Conservation (phyloP, 53 echinoderm and acorn worm genomes). For the Henricia sp. region DNA sequence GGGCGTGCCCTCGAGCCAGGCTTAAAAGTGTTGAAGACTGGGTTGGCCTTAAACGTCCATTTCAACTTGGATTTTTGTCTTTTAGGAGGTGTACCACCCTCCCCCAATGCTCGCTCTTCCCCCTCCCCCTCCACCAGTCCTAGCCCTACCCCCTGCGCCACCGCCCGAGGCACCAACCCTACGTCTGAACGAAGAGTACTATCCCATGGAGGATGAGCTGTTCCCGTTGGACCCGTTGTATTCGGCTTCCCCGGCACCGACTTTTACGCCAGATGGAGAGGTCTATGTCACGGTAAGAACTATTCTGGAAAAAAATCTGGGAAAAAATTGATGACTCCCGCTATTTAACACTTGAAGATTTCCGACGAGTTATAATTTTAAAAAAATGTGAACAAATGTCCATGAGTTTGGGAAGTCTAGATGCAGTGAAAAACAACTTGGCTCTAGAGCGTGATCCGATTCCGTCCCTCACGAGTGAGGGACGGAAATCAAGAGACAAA, state of each 20-base stretch:
- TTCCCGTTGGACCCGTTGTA: background rate
- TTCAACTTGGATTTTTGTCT: no score
- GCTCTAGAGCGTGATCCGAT: no score
- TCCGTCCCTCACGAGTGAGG: no score
- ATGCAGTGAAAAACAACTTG: no score
- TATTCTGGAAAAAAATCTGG: background rate
- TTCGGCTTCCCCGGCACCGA: background rate
- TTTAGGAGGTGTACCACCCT: no score
- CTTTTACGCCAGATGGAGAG: slow-evolving; percentile 48
- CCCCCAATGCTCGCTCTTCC: background rate
- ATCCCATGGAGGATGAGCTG: background rate
- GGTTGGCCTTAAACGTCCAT: no score
- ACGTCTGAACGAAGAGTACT: background rate
- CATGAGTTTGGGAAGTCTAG: no score
- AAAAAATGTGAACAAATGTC: no score
- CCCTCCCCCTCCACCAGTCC: background rate
- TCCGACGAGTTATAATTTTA: no score
- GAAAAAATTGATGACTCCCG: background rate
- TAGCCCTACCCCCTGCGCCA: background rate
- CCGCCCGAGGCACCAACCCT: background rate
- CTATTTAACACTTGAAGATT: background rate
- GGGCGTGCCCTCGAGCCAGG: no score
- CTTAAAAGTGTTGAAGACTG: no score
- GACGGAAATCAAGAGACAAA: no score
- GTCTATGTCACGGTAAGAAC: slow-evolving; percentile 56